Conservation (phyloP, 1,140 invertebrate species). For the Andrena cerasifolii region DNA sequence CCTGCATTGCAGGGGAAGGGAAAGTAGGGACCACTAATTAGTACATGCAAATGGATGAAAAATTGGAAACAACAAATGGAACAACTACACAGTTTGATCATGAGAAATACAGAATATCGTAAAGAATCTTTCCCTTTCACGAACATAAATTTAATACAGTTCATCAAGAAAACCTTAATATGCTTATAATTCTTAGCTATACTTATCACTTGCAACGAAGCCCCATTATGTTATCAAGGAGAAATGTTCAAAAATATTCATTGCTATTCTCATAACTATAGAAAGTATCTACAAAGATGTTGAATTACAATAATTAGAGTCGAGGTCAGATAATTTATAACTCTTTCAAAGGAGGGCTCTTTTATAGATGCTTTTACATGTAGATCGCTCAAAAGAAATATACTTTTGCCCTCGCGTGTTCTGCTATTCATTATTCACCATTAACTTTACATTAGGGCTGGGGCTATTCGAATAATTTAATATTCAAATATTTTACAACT, state of each 20-base stretch:
- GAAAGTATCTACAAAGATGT: background rate
- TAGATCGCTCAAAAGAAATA: background rate
- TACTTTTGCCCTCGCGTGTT: too few relatives aligned
- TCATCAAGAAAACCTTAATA: background rate
- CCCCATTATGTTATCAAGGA: background rate
- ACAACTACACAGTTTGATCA: constrained; percentile 40
- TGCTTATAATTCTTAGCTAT: constrained; percentile 6
- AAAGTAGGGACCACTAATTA: constrained; percentile 79
- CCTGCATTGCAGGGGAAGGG: constrained; percentile 81
- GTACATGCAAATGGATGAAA: constrained; percentile 78
- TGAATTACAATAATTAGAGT: background rate
- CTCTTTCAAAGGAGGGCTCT: background rate
- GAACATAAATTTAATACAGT: too few relatives aligned
- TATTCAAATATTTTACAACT: too few relatives aligned
- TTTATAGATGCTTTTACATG: background rate
- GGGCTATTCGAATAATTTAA: too few relatives aligned
- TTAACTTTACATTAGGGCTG: too few relatives aligned
- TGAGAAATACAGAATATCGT: constrained; percentile 27
- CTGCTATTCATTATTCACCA: too few relatives aligned
- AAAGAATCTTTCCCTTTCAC: background rate
- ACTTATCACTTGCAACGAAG: background rate
- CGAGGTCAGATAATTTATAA: background rate
- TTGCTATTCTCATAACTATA: background rate
- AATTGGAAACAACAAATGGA: constrained; percentile 67
- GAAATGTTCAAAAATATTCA: background rate